Conservation (phyloP, 2,113 vertebrate genomes). For the Caranx melampygus region DNA sequence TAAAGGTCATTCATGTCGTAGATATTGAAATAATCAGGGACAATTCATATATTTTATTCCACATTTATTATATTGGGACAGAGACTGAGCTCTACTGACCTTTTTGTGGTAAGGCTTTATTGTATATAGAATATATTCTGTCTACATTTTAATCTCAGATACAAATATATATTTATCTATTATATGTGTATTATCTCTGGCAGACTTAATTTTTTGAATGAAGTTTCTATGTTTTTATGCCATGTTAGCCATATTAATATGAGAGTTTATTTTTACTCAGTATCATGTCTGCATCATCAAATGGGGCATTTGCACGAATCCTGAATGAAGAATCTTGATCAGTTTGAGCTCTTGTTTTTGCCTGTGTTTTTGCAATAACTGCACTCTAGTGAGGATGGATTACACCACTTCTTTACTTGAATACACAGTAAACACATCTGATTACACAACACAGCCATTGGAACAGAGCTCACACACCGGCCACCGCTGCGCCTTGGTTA, state of each 20-base stretch:
- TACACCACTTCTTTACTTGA: constrained; percentile 77
- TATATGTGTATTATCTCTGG: constrained; percentile 23
- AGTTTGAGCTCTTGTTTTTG: constrained; percentile 55
- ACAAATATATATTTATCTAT: constrained; percentile 32
- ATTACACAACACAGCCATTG: constrained; percentile 82
- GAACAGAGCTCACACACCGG: constrained; percentile 76
- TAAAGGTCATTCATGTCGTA: not conserved
- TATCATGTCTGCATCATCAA: constrained; percentile 37
- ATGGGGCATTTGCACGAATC: constrained; percentile 52
- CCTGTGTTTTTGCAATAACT: constrained; percentile 49
- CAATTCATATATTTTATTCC: not conserved
- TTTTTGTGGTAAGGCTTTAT: constrained; percentile 9
- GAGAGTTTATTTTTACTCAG: constrained; percentile 29
- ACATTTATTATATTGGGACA: constrained; percentile 26
- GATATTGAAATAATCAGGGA: constrained; percentile 14
- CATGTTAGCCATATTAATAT: constrained; percentile 26
- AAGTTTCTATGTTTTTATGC: not conserved
- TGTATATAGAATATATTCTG: constrained; percentile 29
- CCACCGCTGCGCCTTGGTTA: constrained; percentile 78
- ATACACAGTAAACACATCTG: constrained; percentile 81
- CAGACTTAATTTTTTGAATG: constrained; percentile 6
- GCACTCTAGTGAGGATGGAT: constrained; percentile 71
- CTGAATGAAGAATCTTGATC: constrained; percentile 62
- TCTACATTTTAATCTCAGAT: not conserved
- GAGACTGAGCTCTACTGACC: constrained; percentile 8